Evolutionary conservation across 1,140 invertebrate species (phyloP), one percentile per base, ranked within the genome.

Genomic region (Temnothorax longispinosus): DNA sequence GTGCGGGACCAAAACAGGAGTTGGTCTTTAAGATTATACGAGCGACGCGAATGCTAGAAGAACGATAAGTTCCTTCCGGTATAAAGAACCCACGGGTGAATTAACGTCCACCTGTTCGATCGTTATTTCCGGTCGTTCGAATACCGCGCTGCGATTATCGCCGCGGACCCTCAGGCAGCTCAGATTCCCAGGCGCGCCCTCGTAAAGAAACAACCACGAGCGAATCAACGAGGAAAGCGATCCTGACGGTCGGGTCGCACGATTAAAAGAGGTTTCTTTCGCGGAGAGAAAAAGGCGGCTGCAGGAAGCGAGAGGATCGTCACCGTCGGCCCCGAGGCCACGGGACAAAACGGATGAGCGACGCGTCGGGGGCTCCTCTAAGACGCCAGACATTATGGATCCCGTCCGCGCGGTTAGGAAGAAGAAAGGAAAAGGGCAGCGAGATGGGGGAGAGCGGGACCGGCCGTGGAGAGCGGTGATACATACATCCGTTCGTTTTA

Each of bases 401-500:
- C 50, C 52, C 54, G 64, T 72, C 64, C 64, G 47, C 65, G 32
- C 21, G 62, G 47, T 21, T 69, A 65, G 60, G 32, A 52, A 56
- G 50, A 69, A 75, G 60, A 21, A 58, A 78, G 58, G 32, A 58
- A 60, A 21, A 58, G 18, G 32, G 47, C 35, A 41, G 21, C 27
- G 27, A 38, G 54, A 67, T 11, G 52, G 18, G 52, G 18, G 21
- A 13, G 41, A 56, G 2, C 18, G 6, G 21, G 4, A 35, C n/a
- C 18, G 18, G 8, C 35, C n/a, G 21, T 3, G 52, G 21, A 18
- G 44, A 67, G 71, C 27, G 27, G 27, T 27, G 27, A 27, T 27
- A 27, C 27, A 88, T 75, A 92, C 56, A 78, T 81, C 52, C 76
- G 93, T 94, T 94, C 93, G 94, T 95, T 95, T 95, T 95, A 95